Base-by-base conservation (phyloP, 2,797 vertebrate genomes). In the Botia almorhae region DNA sequence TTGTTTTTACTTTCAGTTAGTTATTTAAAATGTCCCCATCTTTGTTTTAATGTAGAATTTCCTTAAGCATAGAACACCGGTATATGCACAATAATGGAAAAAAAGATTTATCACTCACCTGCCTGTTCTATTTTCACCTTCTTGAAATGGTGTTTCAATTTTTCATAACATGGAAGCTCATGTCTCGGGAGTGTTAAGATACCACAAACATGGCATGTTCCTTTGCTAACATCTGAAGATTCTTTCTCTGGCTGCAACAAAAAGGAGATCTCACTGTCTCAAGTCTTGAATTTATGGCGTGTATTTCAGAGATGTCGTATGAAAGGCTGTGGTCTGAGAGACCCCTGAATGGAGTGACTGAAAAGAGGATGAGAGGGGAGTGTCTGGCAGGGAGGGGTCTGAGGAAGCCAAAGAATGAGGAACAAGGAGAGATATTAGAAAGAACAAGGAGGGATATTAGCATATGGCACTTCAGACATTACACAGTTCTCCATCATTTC, bases 381-480 rank as follows among this genome's bases (percentile, higher is more conserved):
- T 50, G 64, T 36, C 51, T 46, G 55, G 64, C 48, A 50, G 81
- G 43, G 63, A 70, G 58, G 74, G 65, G 65, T 8, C 10, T 46
- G 43, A 46, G 43, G 43, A 2, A 46, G 82, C 43, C 14, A 58
- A 55, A 55, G 36, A 16, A 50, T 11, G 55, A 60, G 21, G 36
- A 73, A 17, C 13, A 46, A 71, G 67, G 63, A 50, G 70, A 88
- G 85, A 71, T 82, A 71, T 43, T 82, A 90, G 90, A 26, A 70
- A n/a, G 36, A 73, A 17, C 13, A 46, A 71, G 67, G 63, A 50
- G 70, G 88, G 85, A 71, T 82, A 71, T 43, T 82, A 90, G 90
- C 89, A 93, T 91, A 85, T 83, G 87, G 67, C 78, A 81, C 81
- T 87, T 39, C 14, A 85, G 78, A 82, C 84, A 86, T 79, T 75